Conservation (phyloP, 30 jellyfish, hydroid and myxozoan genomes). For the Pelagia noctiluca region DNA sequence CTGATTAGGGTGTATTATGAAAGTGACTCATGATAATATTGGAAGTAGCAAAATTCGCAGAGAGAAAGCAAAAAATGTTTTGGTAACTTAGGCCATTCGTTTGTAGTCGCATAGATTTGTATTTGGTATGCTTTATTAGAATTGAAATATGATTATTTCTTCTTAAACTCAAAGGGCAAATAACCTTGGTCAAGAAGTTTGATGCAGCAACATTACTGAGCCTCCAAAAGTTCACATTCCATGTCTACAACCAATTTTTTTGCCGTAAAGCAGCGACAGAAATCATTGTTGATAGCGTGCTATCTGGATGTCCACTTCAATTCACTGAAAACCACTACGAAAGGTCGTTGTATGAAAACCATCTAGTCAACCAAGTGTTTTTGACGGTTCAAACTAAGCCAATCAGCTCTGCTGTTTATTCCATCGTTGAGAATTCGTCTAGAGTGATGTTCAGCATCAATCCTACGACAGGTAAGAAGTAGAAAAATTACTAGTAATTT, state of each 20-base stretch:
- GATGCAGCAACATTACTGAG: conserved; percentile 52
- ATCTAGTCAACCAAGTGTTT: conserved; percentile 39
- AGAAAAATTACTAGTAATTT: not conserved
- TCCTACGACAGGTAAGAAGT: conserved; percentile 68
- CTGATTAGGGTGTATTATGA: no score
- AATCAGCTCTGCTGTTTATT: conserved; percentile 34
- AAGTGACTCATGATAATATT: no score
- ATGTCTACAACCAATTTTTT: conserved; percentile 67
- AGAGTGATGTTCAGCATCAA: conserved; percentile 60
- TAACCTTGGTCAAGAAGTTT: conserved; percentile 32
- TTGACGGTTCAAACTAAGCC: conserved; percentile 63
- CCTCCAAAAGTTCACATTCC: conserved; percentile 44
- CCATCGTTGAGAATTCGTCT: conserved; percentile 74
- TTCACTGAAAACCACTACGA: conserved; percentile 60
- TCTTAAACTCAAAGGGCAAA: conserved; percentile 12
- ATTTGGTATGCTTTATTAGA: not conserved
- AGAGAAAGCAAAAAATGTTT: no score
- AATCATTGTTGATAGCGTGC: conserved; percentile 49
- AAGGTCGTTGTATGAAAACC: conserved; percentile 65
- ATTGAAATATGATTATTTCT: not conserved
- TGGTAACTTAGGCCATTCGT: no score
- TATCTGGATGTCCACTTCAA: conserved; percentile 65
- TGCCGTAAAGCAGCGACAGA: conserved; percentile 75
- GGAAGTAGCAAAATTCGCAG: no score
- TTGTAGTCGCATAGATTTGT: no score